Base-by-base conservation (phyloP, 1,140 invertebrate species). In the Aphidius ervi region DNA sequence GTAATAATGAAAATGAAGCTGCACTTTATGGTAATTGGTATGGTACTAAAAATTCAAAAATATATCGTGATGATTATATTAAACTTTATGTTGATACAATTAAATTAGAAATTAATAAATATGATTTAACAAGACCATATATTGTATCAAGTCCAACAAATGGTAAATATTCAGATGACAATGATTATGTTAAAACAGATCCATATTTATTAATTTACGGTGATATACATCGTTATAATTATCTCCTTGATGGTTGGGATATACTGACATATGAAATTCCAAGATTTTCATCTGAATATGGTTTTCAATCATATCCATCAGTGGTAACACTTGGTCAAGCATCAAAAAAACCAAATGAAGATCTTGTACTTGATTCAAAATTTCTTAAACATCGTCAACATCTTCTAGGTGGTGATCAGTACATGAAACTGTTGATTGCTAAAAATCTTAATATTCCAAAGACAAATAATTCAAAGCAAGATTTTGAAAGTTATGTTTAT, bases 1-100 rank as follows among this genome's bases (percentile, higher is more conserved):
- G 93, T 5, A 99, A 99, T 74, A 99, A 99, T 77, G 97, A 99
- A 80, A 99, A 99, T 74, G 97, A 99, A 84, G 89, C 86, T 39
- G 95, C 93, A 0, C 75, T 99, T 3, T 82, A 85, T 47, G 85
- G 86, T 43, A 88, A 94, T 72, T 97, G 94, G 94, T 94, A 93
- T 74, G 82, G 81, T 2, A 93, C 91, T 5, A 70, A 67, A 2
- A 40, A 48, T 0, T 75, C 87, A 58, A 67, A 80, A 3, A 71
- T 81, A 43, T 94, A 92, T 67, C 87, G 87, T 68, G 65, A 77
- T 0, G 94, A 99, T 75, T 99, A 98, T 71, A 76, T 93, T 0
- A 87, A 87, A 67, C 80, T 99, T 0, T 99, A 99, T 68, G 86
- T 92, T 0, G 81, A 90, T 64, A 88, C 88, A 0, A 88, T 98